These are phyloP conservation scores for Eidolon dupreanum DNA, from an alignment of 2,797 vertebrate genomes.

Conservation along the genomic window DNA sequence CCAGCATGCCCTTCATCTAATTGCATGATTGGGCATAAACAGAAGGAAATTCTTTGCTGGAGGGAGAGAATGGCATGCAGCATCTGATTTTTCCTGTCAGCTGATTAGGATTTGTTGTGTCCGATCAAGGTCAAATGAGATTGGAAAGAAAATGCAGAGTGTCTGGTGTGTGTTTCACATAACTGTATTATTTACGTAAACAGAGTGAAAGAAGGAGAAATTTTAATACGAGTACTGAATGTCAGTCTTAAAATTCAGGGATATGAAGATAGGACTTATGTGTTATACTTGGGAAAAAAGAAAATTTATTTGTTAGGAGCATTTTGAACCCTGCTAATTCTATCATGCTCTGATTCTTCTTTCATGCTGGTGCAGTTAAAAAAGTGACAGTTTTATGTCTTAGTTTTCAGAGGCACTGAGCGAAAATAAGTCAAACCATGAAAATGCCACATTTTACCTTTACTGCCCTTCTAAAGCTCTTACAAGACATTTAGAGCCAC, in stretches of 20 bases:
- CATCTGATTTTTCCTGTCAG: constrained; percentile 66
- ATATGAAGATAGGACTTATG: neutral
- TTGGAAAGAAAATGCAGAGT: constrained; percentile 60
- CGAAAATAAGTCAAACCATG: neutral
- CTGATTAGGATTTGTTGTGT: constrained; percentile 64
- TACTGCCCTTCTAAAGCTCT: neutral
- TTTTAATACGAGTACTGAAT: neutral
- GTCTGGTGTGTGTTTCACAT: neutral
- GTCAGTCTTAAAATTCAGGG: constrained; percentile 26
- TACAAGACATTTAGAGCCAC: neutral
- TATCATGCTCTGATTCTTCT: neutral
- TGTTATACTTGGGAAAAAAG: neutral
- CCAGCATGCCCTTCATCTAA: constrained; percentile 41
- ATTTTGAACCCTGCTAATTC: neutral
- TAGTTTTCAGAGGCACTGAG: constrained; percentile 8
- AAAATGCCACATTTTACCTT: neutral
- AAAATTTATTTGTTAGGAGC: neutral
- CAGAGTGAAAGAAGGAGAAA: neutral
- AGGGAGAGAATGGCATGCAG: neutral
- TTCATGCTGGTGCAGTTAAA: neutral
- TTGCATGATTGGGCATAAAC: constrained; percentile 51
- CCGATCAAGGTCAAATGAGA: constrained; percentile 68
- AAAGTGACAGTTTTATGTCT: neutral
- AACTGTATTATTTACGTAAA: neutral
- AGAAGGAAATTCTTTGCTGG: constrained; percentile 44